Evolutionary conservation across 2,797 vertebrate genomes (phyloP).

Genomic region (Arnoldichthys spilopterus): DNA sequence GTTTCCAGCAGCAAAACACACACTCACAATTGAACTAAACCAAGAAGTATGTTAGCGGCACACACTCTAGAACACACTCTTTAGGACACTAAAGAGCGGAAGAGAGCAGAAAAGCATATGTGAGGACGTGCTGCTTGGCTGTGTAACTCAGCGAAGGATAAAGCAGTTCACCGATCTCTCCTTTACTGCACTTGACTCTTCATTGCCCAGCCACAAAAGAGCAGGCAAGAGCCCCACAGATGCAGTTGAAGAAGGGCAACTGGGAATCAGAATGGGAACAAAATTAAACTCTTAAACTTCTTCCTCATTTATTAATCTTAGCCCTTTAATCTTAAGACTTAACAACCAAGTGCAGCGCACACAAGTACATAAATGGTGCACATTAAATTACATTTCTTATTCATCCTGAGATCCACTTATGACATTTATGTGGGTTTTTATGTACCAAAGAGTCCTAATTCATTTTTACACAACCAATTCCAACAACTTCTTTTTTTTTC

Average conservation of each 20-base stretch:
- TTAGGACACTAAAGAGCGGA: too few relatives aligned
- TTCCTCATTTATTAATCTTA: not conserved
- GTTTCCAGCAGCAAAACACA: not conserved
- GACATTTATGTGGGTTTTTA: too few relatives aligned
- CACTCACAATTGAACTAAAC: not conserved
- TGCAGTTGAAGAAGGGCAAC: not conserved
- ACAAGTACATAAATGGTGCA: too few relatives aligned
- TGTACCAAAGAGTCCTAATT: too few relatives aligned
- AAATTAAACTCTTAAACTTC: not conserved
- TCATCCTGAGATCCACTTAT: too few relatives aligned
- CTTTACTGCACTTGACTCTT: conserved; percentile 12
- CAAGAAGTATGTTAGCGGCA: not conserved
- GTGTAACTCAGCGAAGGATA: conserved; percentile 14
- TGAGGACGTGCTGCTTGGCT: conserved; percentile 1
- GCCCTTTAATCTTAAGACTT: not conserved
- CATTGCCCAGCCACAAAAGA: conserved; percentile 15
- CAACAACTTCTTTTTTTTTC: too few relatives aligned
- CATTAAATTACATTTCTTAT: too few relatives aligned
- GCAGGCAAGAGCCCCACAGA: not conserved
- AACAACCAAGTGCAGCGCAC: not conserved
- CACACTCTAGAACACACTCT: too few relatives aligned
- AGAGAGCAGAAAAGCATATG: conserved; percentile 11
- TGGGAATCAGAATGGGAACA: not conserved
- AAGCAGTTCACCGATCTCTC: not conserved
- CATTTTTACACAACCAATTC: too few relatives aligned